These are phyloP conservation scores for Coelopa pilipes DNA, from an alignment of 2,888 invertebrate species.

Conservation along the genomic window DNA sequence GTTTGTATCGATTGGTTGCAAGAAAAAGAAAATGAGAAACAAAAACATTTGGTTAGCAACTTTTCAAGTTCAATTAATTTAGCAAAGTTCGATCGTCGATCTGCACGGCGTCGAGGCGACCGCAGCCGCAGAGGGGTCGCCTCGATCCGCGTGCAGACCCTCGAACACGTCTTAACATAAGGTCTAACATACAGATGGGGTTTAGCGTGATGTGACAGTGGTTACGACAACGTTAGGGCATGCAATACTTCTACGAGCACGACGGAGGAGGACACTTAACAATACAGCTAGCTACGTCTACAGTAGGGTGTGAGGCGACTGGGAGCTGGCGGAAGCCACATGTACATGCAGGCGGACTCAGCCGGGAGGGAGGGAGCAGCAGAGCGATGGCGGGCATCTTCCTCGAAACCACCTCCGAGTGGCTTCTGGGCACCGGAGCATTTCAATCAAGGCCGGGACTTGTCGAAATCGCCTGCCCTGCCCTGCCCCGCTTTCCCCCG, in stretches of 20 bases:
- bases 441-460: not conserved
- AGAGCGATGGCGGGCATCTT: not conserved
- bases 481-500: slow-evolving; percentile 34
- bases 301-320: not conserved
- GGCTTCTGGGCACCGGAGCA: too few relatives aligned
- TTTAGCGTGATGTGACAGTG: slow-evolving; percentile 6
- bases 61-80: slow-evolving; percentile 40
- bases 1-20: slow-evolving; percentile 41
- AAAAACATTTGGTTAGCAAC: slow-evolving; percentile 66
- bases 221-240: not conserved
- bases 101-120: slow-evolving; percentile 21
- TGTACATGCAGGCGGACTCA: slow-evolving; percentile 17
- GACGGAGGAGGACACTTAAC: not conserved
- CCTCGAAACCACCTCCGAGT: too few relatives aligned
- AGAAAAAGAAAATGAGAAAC: slow-evolving; percentile 63
- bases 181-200: slow-evolving; percentile 2
- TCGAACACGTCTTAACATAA: slow-evolving; percentile 12
- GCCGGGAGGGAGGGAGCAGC: not conserved
- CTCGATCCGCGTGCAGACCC: not conserved
- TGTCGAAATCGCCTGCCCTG: not conserved
- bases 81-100: slow-evolving; percentile 12
- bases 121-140: not conserved
- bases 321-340: not conserved
- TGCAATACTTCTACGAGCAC: slow-evolving; percentile 9
- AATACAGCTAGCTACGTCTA: slow-evolving; percentile 1